phyloP scores from a whole-genome alignment of 2,797 vertebrate species.

The Liparis tanakae region DNA sequence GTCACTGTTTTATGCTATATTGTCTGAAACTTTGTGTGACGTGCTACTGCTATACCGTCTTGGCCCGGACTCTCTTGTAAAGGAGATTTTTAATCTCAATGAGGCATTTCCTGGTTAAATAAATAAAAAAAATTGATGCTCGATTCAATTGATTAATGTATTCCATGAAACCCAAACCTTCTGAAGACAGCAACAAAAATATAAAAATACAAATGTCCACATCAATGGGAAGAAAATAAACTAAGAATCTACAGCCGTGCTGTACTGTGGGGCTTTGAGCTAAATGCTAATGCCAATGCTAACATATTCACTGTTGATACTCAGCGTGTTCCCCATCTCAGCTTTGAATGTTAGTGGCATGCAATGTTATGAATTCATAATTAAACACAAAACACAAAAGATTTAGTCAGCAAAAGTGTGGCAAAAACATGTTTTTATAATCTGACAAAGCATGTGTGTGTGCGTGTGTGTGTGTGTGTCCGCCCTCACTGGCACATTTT shows the following conservation, averaged over 20 bases:
- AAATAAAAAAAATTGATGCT: too few relatives aligned
- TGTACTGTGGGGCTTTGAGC: not conserved
- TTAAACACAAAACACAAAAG: not conserved
- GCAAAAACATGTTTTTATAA: not conserved
- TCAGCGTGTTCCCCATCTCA: not conserved
- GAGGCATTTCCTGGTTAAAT: too few relatives aligned
- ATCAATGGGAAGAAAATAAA: not conserved
- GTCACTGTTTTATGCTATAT: too few relatives aligned
- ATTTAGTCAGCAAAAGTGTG: not conserved
- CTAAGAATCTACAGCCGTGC: not conserved
- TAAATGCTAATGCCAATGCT: not conserved
- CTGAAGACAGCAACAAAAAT: not conserved
- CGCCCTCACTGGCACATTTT: slow-evolving; percentile 3
- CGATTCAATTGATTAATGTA: not conserved
- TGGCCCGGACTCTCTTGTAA: too few relatives aligned
- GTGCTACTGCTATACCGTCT: too few relatives aligned
- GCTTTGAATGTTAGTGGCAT: not conserved
- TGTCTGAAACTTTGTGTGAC: too few relatives aligned
- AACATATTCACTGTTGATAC: not conserved
- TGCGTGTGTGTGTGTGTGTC: not conserved
- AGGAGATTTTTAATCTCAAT: too few relatives aligned
- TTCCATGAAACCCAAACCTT: not conserved
- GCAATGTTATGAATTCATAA: not conserved
- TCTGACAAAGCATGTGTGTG: not conserved
- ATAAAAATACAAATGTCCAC: not conserved